Evolutionary conservation across 2,888 invertebrate species (phyloP), one percentile per base, ranked within the genome.

Genomic region (Cryptocephalus moraei): DNA sequence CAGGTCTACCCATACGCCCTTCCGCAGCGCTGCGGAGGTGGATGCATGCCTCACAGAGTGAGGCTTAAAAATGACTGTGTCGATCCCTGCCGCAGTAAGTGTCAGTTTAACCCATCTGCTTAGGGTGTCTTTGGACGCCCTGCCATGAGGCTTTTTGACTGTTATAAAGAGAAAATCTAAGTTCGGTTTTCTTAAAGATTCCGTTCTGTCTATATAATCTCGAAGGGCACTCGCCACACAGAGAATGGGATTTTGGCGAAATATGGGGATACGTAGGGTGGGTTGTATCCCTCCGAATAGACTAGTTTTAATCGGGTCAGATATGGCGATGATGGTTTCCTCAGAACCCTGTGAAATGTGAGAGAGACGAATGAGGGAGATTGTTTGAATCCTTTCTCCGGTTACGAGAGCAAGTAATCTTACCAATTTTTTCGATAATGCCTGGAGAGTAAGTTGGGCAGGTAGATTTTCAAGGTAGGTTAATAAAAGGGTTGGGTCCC

Each of bases 31-130:
- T 36, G 45, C 49, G 8, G 49, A 46, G 9, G 45, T 32, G n/a
- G 48, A 8, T 4, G 48, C 46, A 33, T 51, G 51, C 33, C 46
- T 46, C 8, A 45, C 45, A 6, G 49, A 46, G 36, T 51, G 46
- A 13, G 48, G 32, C 12, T 40, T 49, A 34, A 46, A 51, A 4
- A 46, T 38, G 13, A 13, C 8, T 9, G 39, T 41, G 42, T 49
- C 45, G 8, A 49, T 36, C 8, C 44, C 48, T 6, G 44, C 46
- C 33, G 33, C 44, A 32, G 12, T 38, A n/a, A 51, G 12, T 1
- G 45, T 42, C 11, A 9, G 14, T 36, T 51, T 51, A 8, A 45
- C 33, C 48, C 46, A 50, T 14, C 45, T 38, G 41, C 45, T 50
- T 8, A 48, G 41, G 4, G 46, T 41, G 33, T 51, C 42, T 31